Evolutionary conservation across 53 echinoderm and acorn worm genomes (phyloP).

Genomic region (Paracentrotus lividus): DNA sequence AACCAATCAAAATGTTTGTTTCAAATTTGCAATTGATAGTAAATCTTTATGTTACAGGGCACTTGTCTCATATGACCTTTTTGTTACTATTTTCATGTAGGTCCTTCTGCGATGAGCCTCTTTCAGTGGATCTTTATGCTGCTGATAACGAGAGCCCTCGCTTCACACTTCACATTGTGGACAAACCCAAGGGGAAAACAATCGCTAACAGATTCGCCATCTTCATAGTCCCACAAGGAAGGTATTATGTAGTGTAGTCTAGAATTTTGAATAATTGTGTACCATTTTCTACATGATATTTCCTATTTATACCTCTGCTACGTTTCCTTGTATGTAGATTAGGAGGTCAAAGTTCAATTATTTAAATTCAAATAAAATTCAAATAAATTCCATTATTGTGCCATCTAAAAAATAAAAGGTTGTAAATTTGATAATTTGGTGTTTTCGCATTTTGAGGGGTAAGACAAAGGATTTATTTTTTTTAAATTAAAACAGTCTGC

Average conservation of each 20-base stretch:
- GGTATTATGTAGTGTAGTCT: slow-evolving; percentile 71
- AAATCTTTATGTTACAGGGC: too few species aligned
- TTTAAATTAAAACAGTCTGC: not conserved
- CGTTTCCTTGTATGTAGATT: not conserved
- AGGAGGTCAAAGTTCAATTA: not conserved
- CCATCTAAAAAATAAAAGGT: too few species aligned
- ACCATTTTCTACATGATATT: too few species aligned
- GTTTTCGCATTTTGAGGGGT: too few species aligned
- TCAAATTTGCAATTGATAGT: too few species aligned
- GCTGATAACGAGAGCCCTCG: slow-evolving; percentile 57
- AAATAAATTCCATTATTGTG: too few species aligned
- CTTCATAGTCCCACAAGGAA: slow-evolving; percentile 92
- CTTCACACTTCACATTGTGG: slow-evolving; percentile 82
- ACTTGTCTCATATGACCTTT: too few species aligned
- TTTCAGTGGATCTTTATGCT: slow-evolving; percentile 68
- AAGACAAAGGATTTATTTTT: too few species aligned
- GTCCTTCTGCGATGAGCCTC: slow-evolving; percentile 61
- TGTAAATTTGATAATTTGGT: too few species aligned
- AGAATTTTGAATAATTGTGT: not conserved
- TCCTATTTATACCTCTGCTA: too few species aligned
- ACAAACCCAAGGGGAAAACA: slow-evolving; percentile 63
- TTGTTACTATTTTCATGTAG: not conserved
- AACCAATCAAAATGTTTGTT: too few species aligned
- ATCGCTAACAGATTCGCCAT: slow-evolving; percentile 80
- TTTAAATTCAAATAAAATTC: too few species aligned